phyloP scores from a whole-genome alignment of 2,797 vertebrate species.

The Microctenopoma steveboyesi region DNA sequence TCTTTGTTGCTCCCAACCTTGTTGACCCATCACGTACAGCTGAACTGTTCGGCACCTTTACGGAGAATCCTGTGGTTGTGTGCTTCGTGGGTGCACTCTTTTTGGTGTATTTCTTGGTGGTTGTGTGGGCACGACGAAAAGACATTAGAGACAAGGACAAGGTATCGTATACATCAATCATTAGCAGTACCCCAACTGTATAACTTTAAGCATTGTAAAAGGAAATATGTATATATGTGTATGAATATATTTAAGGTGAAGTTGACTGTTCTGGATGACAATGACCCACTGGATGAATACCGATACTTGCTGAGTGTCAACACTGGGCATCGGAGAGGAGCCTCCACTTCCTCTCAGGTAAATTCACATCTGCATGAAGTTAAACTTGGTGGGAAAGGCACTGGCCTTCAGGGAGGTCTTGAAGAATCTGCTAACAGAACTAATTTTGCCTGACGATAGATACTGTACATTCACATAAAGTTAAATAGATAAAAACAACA shows the following conservation, averaged over 20 bases:
- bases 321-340: conserved; percentile 89
- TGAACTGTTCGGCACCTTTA: conserved; percentile 90
- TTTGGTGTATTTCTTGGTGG: conserved; percentile 82
- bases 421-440: too few relatives aligned
- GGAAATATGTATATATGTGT: neutral
- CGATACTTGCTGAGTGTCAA: conserved; percentile 88
- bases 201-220: neutral
- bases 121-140: conserved; percentile 90
- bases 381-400: too few relatives aligned
- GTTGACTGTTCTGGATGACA: conserved; percentile 90
- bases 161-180: conserved; percentile 67
- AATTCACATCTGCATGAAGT: neutral
- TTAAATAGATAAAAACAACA: too few relatives aligned
- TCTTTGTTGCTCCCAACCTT: conserved; percentile 90
- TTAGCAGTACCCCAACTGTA: too few relatives aligned
- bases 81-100: conserved; percentile 88
- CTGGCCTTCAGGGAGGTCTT: too few relatives aligned
- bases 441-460: too few relatives aligned
- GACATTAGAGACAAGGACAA: conserved; percentile 88
- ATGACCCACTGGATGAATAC: conserved; percentile 89
- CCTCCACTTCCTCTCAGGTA: conserved; percentile 91
- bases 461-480: too few relatives aligned
- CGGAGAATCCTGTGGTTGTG: conserved; percentile 91
- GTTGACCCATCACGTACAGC: conserved; percentile 86
- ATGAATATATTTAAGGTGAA: conserved; percentile 76